These are phyloP conservation scores for Crossaster papposus DNA, from an alignment of 53 echinoderm and acorn worm genomes.

Conservation along the genomic window DNA sequence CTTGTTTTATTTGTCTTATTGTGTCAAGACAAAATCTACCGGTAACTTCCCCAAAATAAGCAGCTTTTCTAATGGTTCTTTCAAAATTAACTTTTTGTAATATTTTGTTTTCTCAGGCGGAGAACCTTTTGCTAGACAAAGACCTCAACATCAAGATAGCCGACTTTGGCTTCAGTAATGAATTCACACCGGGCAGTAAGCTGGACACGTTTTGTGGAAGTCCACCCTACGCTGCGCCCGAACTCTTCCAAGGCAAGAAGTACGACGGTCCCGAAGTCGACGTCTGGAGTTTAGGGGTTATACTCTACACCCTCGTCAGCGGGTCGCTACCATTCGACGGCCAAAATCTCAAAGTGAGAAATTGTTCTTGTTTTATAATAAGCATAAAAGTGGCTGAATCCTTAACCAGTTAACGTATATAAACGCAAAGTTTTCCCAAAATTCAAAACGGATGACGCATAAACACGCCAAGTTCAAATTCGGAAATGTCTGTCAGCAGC, in stretches of 20 bases:
- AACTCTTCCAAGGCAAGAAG: constrained; percentile 96
- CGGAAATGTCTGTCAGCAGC: too few species aligned
- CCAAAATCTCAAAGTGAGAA: constrained; percentile 93
- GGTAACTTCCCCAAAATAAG: too few species aligned
- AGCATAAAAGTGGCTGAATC: not conserved
- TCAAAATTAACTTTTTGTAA: not conserved
- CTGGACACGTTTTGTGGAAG: constrained; percentile 97
- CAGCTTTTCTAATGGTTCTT: not conserved
- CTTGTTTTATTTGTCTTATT: too few species aligned
- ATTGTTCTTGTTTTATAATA: not conserved
- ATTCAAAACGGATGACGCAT: too few species aligned
- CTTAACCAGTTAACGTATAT: too few species aligned
- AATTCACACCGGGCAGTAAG: constrained; percentile 79
- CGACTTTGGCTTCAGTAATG: constrained; percentile 96
- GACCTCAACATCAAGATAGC: constrained; percentile 97
- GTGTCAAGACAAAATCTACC: too few species aligned
- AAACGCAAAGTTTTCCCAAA: too few species aligned
- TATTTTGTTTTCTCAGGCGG: constrained; percentile 65
- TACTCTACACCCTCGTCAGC: constrained; percentile 92
- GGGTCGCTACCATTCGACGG: constrained; percentile 97
- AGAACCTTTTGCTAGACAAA: constrained; percentile 89
- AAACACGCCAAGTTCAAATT: too few species aligned
- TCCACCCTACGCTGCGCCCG: constrained; percentile 97
- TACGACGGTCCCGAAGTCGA: constrained; percentile 97
- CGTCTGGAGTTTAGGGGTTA: constrained; percentile 97